Percentiles rank a stretch among this genome's conserved stretches.
Evolutionary conservation across 2,113 vertebrate species (phyloP).

Genomic region (Callorhinus ursinus): DNA sequence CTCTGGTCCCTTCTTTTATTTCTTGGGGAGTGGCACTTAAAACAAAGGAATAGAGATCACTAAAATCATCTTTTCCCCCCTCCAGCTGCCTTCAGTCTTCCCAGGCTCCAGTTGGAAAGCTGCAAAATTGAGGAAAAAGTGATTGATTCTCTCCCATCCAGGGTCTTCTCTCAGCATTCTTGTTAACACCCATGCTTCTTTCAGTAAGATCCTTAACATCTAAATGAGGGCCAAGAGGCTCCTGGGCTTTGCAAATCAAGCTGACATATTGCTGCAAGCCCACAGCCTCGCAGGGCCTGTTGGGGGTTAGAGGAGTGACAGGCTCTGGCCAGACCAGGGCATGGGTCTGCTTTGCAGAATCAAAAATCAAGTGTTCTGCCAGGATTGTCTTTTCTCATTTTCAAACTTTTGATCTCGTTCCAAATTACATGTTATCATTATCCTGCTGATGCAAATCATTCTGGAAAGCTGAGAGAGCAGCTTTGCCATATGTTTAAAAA

Average conservation of each 20-base stretch:
- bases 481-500: neutral
- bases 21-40: neutral
- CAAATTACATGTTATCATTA: constrained; percentile 59
- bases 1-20: neutral
- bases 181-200: constrained; percentile 46
- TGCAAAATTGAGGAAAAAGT: neutral
- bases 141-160: constrained; percentile 5
- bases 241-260: constrained; percentile 39
- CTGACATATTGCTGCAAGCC: constrained; percentile 20
- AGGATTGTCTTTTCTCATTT: constrained; percentile 64
- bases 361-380: constrained; percentile 66
- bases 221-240: constrained; percentile 65
- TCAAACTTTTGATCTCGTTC: constrained; percentile 73
- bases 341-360: neutral
- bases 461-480: constrained; percentile 28
- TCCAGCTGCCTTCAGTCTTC: neutral
- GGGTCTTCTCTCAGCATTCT: neutral
- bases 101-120: neutral
- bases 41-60: neutral
- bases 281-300: neutral
- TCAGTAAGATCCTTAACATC: neutral
- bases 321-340: constrained; percentile 52
- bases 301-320: constrained; percentile 52
- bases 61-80: neutral
- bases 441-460: neutral